Conservation (phyloP, 2,797 vertebrate genomes). For the Centropyge bicolor region DNA sequence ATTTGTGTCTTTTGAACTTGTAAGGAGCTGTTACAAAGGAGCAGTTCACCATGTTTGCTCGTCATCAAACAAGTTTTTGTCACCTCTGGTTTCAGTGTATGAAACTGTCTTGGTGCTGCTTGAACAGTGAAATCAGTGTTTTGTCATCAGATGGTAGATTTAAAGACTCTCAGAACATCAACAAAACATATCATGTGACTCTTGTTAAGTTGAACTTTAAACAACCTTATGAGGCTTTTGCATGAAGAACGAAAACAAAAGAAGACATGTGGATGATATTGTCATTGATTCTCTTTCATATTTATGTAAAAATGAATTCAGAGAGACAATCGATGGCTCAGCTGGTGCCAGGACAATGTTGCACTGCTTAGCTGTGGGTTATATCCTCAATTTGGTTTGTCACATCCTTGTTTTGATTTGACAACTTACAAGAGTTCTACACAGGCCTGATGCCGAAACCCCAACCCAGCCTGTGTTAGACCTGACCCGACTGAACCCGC, state of each 20-base stretch:
- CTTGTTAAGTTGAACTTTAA: background rate
- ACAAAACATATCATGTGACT: background rate
- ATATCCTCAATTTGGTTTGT: background rate
- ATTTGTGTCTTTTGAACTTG: background rate
- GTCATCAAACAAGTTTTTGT: background rate
- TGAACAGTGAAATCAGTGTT: background rate
- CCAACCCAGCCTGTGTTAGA: background rate
- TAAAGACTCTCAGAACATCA: background rate
- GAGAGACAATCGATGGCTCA: constrained; percentile 1
- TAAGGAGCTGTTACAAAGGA: constrained; percentile 14
- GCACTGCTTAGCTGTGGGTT: background rate
- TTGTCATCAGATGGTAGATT: background rate
- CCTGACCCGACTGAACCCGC: background rate
- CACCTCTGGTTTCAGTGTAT: background rate
- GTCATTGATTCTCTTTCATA: background rate
- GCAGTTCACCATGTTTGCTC: constrained; percentile 8
- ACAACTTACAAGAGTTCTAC: background rate
- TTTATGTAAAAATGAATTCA: constrained; percentile 1
- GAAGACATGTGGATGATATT: background rate
- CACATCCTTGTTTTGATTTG: background rate
- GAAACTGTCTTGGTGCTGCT: background rate
- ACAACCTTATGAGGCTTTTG: background rate
- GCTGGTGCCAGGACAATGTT: background rate
- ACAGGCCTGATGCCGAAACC: background rate
- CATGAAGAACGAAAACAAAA: background rate